These are phyloP conservation scores for Muntiacus muntjak DNA, from an alignment of 2,113 vertebrate species.

Conservation along the genomic window DNA sequence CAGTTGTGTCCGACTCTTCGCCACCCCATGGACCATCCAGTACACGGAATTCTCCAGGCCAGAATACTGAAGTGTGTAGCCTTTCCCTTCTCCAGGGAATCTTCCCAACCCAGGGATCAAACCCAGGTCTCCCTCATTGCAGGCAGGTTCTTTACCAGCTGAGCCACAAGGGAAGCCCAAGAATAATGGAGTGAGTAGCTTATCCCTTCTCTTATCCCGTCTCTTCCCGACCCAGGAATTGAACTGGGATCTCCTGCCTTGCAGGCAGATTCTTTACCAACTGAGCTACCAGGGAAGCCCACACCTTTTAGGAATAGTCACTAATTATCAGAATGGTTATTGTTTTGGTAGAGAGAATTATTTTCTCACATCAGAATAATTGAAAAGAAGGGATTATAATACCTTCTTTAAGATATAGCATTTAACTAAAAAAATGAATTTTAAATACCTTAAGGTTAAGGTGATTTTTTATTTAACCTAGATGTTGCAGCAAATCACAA, in stretches of 20 bases:
- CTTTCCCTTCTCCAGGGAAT: not conserved
- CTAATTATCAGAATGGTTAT: not conserved
- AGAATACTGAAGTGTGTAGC: not conserved
- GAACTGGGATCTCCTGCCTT: accelerated
- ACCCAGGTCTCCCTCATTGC: not conserved
- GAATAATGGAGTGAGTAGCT: not conserved
- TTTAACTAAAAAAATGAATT: not conserved
- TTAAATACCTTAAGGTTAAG: not conserved
- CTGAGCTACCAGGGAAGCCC: not conserved
- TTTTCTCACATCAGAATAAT: not conserved
- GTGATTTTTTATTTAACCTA: not conserved
- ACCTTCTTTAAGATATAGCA: not conserved
- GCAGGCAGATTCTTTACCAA: not conserved
- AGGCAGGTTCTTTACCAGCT: not conserved
- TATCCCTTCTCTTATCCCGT: not conserved
- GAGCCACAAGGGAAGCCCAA: not conserved
- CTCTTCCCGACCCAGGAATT: not conserved
- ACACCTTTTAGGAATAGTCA: not conserved
- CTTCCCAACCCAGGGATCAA: not conserved
- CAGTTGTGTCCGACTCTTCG: not conserved
- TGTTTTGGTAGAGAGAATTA: not conserved
- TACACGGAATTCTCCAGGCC: not conserved
- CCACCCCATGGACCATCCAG: not conserved
- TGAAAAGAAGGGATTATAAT: not conserved
- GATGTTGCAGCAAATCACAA: not conserved